Evolutionary conservation across 1,140 invertebrate genomes (phyloP).

Genomic region (Lasaia peninsularis): DNA sequence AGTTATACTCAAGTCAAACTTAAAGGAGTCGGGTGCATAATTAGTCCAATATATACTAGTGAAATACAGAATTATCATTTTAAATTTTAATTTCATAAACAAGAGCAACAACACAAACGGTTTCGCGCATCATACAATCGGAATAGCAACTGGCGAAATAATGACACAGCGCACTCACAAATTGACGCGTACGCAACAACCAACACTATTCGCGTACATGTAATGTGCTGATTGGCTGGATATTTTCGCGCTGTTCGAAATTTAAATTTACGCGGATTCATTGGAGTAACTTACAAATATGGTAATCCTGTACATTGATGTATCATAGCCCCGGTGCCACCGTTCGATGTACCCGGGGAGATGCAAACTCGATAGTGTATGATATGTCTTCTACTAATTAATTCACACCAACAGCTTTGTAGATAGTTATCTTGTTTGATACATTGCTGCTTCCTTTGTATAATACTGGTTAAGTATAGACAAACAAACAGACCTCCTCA

Average conservation of each 20-base stretch:
- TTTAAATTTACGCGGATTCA: not conserved
- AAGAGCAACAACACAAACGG: no score
- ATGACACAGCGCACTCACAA: no score
- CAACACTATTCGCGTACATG: no score
- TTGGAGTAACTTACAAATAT: not conserved
- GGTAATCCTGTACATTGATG: not conserved
- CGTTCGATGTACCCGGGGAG: slow-evolving; percentile 1
- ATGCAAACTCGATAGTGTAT: not conserved
- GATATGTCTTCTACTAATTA: not conserved
- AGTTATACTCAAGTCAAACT: no score
- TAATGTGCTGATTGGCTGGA: no score
- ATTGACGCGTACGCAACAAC: no score
- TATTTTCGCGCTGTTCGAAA: not conserved
- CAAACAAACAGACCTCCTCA: not conserved
- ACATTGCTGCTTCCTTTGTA: not conserved
- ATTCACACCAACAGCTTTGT: not conserved
- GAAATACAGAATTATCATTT: no score
- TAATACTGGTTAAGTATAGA: not conserved
- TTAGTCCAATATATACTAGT: no score
- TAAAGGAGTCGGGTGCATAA: no score
- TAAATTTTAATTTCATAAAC: no score
- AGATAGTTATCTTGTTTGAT: not conserved
- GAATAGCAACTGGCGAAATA: no score
- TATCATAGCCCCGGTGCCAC: not conserved
- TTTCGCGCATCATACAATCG: no score